Base-by-base conservation (phyloP, 2,888 invertebrate species). In the Agrilus cyanescens region DNA sequence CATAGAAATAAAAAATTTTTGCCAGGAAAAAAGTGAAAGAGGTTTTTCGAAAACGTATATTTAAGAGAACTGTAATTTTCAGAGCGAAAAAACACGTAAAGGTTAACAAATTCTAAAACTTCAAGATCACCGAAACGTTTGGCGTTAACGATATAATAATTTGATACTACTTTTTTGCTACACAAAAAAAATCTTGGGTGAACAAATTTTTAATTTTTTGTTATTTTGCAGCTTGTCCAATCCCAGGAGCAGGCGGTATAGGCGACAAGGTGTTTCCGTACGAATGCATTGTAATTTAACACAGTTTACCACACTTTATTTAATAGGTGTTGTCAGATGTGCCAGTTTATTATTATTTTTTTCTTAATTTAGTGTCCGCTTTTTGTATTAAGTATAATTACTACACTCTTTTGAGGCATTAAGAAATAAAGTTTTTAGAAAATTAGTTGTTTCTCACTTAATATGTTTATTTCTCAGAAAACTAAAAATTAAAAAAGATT, bases 271-370 rank as follows among this genome's bases (percentile, higher is more conserved):
- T 72, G 18, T 79, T 76, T 55, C 80, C 80, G 1, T 76, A 78
- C 59, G 81, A 81, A 57, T 82, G 82, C 59, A 72, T 82, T 54
- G 74, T 80, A 47, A 82, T 82, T 61, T 82, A 65, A 76, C 57
- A 36, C 37, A 35, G 40, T 14, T 16, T 20, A 16, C 31, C 13
- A 37, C 18, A 12, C 15, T 37, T 40, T 29, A 20, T 32, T 16
- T 37, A 20, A 30, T 44, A 43, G 43, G 46, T 46, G 41, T 44
- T 44, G 33, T 35, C 12, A 25, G 7, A 15, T 6, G 25, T 39
- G 32, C 29, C 32, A 16, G n/a, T n/a, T n/a, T n/a, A n/a, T n/a
- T 14, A 39, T 35, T 15, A 12, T 15, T 31, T 14, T 20, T 4
- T 29, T 14, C 3, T 29, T 14, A 38, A 29, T 16, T 31, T 39